A percentile compares a stretch with the other conserved stretches of the same genome.
Evolutionary conservation across 2,113 vertebrate species (phyloP).

Genomic region (Dicrurus megarhynchus): DNA sequence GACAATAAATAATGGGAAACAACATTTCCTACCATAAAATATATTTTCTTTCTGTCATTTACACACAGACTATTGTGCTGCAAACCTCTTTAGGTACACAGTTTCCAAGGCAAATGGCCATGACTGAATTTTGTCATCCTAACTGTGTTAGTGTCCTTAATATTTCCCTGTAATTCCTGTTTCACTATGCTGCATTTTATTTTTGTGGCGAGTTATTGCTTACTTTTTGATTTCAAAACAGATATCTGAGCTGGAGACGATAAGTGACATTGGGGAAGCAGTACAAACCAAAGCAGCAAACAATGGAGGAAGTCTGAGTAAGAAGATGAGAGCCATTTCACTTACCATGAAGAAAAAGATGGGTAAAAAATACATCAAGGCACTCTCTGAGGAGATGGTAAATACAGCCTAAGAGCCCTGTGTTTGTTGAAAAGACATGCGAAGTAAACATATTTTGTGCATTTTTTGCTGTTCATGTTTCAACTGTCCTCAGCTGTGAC

Average conservation of each 20-base stretch:
- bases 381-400: conserved; percentile 79
- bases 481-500: background rate
- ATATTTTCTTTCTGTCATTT: background rate
- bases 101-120: background rate
- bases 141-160: background rate
- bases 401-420: background rate
- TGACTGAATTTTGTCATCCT: background rate
- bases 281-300: conserved; percentile 41
- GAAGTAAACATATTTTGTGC: background rate
- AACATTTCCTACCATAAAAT: background rate
- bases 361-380: conserved; percentile 79
- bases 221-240: conserved; percentile 53
- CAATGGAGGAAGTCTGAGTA: conserved; percentile 68
- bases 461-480: background rate
- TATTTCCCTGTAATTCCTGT: background rate
- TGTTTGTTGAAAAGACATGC: background rate
- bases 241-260: conserved; percentile 66
- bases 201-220: background rate
- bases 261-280: conserved; percentile 65
- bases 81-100: background rate
- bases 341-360: conserved; percentile 88
- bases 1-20: background rate
- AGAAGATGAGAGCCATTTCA: conserved; percentile 82
- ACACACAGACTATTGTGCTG: background rate
- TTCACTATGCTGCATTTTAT: background rate